Evolutionary conservation across 2,797 vertebrate species (phyloP).

Genomic region (Enteromius thamalakanensis): DNA sequence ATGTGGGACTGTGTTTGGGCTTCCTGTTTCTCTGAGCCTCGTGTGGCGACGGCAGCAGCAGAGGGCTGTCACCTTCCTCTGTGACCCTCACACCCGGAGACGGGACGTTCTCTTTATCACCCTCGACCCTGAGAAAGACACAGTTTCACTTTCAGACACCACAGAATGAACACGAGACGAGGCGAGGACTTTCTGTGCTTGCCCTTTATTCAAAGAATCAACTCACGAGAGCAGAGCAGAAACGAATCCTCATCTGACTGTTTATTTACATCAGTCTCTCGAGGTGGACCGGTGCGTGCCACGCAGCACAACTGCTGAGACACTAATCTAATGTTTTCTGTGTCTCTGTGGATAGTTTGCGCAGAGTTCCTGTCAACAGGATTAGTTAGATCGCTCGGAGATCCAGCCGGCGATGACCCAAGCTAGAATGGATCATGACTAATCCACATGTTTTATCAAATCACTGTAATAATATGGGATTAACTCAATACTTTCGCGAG

Average conservation of each 20-base stretch:
- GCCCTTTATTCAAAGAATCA: conserved; percentile 9
- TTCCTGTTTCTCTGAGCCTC: conserved; percentile 81
- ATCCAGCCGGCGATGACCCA: background rate
- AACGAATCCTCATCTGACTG: conserved; percentile 34
- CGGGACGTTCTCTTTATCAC: conserved; percentile 93
- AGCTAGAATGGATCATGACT: background rate
- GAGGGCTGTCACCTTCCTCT: conserved; percentile 75
- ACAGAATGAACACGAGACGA: conserved; percentile 9
- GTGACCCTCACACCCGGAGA: conserved; percentile 69
- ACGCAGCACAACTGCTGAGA: conserved; percentile 59
- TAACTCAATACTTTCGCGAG: background rate
- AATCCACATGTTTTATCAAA: background rate
- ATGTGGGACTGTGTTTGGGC: conserved; percentile 81
- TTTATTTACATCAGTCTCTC: background rate
- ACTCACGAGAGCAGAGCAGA: background rate
- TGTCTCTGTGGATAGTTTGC: conserved; percentile 60
- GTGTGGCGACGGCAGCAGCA: conserved; percentile 62
- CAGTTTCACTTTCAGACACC: conserved; percentile 58
- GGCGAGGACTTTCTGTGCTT: conserved; percentile 53
- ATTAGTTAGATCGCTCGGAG: conserved; percentile 63
- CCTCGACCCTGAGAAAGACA: conserved; percentile 71
- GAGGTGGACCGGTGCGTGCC: conserved; percentile 53
- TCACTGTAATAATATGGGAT: background rate
- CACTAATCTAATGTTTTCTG: conserved; percentile 67
- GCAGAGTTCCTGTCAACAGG: conserved; percentile 67